phyloP scores from a whole-genome alignment of 2,888 invertebrate genomes.

The Lasioglossum villosulum region DNA sequence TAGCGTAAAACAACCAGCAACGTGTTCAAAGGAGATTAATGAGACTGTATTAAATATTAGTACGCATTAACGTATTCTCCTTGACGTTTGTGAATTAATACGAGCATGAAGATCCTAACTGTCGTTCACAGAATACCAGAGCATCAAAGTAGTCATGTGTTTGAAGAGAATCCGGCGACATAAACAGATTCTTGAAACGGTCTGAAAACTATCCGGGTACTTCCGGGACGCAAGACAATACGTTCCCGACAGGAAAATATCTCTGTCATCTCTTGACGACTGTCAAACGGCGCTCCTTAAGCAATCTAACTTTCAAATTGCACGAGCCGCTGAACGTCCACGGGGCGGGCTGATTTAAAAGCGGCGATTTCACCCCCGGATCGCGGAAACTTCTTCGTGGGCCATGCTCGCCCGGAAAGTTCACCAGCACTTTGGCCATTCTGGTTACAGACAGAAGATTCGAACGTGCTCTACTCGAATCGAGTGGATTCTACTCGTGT shows the following conservation, averaged over 20 bases:
- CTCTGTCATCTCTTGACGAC: not conserved
- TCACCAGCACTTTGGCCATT: slow-evolving; percentile 31
- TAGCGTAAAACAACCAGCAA: not conserved
- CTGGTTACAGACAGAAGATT: slow-evolving; percentile 9
- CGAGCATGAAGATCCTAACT: not conserved
- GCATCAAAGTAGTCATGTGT: not conserved
- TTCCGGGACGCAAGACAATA: not conserved
- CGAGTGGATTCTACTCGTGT: slow-evolving; percentile 12
- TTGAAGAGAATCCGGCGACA: not conserved
- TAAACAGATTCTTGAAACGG: not conserved
- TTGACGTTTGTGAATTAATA: not conserved
- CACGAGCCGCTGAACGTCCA: slow-evolving; percentile 28
- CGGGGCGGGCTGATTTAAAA: slow-evolving; percentile 43
- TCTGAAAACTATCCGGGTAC: not conserved
- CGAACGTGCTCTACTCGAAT: slow-evolving; percentile 26
- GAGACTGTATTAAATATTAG: no score
- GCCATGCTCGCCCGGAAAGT: slow-evolving; percentile 29
- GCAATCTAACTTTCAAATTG: slow-evolving; percentile 58
- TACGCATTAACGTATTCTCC: not conserved
- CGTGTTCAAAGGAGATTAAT: not conserved
- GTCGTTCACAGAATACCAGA: not conserved
- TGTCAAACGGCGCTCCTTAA: slow-evolving; percentile 45
- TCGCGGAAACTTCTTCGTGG: slow-evolving; percentile 7
- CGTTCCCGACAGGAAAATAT: not conserved
- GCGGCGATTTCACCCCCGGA: slow-evolving; percentile 29